Conservation (phyloP, 2,113 vertebrate species). For the Dipodomys merriami region DNA sequence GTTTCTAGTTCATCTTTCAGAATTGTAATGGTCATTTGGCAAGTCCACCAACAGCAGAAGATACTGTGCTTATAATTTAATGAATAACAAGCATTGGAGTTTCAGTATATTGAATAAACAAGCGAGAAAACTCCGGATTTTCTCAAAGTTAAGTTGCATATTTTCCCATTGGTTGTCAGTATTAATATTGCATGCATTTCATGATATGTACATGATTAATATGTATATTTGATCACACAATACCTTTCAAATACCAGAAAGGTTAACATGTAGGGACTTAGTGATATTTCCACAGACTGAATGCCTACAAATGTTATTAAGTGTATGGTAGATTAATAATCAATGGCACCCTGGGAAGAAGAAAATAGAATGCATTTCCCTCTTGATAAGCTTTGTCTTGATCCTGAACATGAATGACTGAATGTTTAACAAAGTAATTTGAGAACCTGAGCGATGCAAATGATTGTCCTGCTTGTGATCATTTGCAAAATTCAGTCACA, state of each 20-base stretch:
- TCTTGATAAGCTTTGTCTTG: neutral
- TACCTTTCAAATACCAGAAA: neutral
- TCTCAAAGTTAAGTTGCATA: rapidly evolving
- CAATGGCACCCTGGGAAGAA: neutral
- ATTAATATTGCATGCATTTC: rapidly evolving
- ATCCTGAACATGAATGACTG: neutral
- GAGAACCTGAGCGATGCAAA: neutral
- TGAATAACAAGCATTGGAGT: neutral
- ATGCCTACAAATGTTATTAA: neutral
- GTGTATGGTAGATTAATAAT: neutral
- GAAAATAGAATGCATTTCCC: neutral
- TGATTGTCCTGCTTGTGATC: neutral
- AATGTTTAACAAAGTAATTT: neutral
- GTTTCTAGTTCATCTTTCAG: neutral
- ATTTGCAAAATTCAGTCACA: constrained; percentile 25
- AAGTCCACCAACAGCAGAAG: neutral
- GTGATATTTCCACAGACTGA: neutral
- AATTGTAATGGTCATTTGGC: neutral
- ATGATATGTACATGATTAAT: neutral
- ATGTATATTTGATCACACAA: neutral
- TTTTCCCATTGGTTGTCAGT: neutral
- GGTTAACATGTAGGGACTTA: neutral
- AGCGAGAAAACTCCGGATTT: neutral
- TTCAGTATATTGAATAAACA: neutral
- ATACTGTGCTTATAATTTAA: neutral